phyloP scores from a whole-genome alignment of 2,113 vertebrate species.

The Aramus guarauna region DNA sequence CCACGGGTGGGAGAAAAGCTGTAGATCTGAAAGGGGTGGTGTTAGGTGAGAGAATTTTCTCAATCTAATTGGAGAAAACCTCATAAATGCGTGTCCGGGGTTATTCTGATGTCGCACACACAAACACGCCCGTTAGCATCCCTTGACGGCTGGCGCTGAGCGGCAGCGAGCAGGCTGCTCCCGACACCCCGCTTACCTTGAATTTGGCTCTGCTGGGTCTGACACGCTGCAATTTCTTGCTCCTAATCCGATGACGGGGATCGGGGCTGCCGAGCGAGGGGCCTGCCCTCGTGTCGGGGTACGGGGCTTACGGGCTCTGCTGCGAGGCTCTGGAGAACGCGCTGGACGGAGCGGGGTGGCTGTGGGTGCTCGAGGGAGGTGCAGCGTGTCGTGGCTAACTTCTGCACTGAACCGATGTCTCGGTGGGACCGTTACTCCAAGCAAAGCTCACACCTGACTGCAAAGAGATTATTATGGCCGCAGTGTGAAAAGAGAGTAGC shows the following conservation, averaged over 20 bases:
- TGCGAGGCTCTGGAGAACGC: rapidly evolving
- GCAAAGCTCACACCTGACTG: not conserved
- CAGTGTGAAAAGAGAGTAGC: not conserved
- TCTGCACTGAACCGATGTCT: not conserved
- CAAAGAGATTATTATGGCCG: rapidly evolving
- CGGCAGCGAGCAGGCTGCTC: not conserved
- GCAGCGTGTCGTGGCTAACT: rapidly evolving
- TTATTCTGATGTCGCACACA: rapidly evolving
- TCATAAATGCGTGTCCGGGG: rapidly evolving
- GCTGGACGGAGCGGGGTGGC: rapidly evolving
- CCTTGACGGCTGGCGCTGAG: rapidly evolving
- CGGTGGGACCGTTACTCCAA: not conserved
- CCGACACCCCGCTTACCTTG: rapidly evolving
- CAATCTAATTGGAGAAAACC: not conserved
- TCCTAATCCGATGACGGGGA: too few species aligned
- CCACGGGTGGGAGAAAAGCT: not conserved
- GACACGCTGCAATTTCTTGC: rapidly evolving
- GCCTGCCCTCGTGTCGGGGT: rapidly evolving
- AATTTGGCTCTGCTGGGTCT: not conserved
- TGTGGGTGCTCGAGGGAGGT: rapidly evolving
- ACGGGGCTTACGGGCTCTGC: rapidly evolving
- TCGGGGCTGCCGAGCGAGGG: too few species aligned
- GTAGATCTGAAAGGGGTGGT: not conserved
- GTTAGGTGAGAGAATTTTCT: not conserved
- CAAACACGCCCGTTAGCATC: rapidly evolving